Evolutionary conservation across 2,888 invertebrate species (phyloP), one percentile per base, ranked within the genome.

Genomic region (Harpalus rubripes): DNA sequence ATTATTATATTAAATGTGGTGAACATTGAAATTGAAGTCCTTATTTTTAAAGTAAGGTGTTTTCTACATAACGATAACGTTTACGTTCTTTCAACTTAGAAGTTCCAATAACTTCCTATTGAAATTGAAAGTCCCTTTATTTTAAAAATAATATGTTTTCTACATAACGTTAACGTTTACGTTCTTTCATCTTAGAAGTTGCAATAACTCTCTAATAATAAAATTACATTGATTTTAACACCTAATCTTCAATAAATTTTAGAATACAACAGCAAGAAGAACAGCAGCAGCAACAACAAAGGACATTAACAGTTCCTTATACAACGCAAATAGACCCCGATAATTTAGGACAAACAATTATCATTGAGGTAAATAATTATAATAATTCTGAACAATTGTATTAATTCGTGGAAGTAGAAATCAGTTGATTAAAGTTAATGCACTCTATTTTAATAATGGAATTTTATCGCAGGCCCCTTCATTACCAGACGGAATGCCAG

Each of bases 261-360:
- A 61, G 44, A 63, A 26, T 41, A 65, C 79, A 76, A 2, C 81
- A n/a, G 72, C 89, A 89, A 85, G 88, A 88, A 59, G 89, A 89
- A 82, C 88, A 89, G 32, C 88, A 88, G 83, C 88, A 89, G 59
- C 88, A 88, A 80, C 89, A 90, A 79, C 90, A 89, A 85, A 88
- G 90, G 85, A 88, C 89, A 26, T 89, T 91, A 81, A 89, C 90
- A 4, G 89, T 90, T 61, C 87, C 91, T 2, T 91, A 90, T 86
- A 88, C 89, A 22, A 56, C 84, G 52, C 65, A 76, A 68, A 74
- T 78, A 79, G 61, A 76, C 22, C 56, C 81, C 6, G 90, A 89
- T 85, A 89, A 89, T 81, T 89, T 91, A 88, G 89, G 89, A 41
- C 88, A 88, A 16, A 89, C 91, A 10, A 90, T 91, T 80, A 90